Base-by-base conservation (phyloP, 2,888 invertebrate genomes). In the Aplocera efformata region DNA sequence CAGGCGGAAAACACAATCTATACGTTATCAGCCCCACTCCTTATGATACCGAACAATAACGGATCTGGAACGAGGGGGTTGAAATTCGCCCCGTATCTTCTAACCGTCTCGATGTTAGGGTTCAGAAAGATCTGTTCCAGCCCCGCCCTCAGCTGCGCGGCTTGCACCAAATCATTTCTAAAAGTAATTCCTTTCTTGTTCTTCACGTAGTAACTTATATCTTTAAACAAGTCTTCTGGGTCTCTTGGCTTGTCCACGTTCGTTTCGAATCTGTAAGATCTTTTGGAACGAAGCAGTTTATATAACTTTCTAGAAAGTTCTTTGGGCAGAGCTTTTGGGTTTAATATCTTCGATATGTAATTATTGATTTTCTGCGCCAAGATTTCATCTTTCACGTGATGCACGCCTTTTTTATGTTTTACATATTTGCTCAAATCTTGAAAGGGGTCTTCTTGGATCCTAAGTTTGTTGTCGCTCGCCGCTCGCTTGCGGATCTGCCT, bases 181-280 rank as follows among this genome's bases (percentile, higher is more conserved):
- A 51, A 54, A 7, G 65, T 61, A 0, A 65, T 72, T 0, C 77
- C 77, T 1, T 47, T 37, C 31, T 65, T 79, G 44, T 70, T 75
- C 46, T 81, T 83, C 0, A 68, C 45, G 26, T 79, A 80, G 37
- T 70, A 79, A 42, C 78, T 78, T 3, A 81, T 64, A 38, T 84
- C 80, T 6, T 60, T 55, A 5, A 63, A 59, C 0, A 80, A 76
- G 13, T 79, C 53, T 0, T 50, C 52, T 0, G 80, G 58, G 1
- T 53, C 28, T 0, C 67, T 50, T 0, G 76, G 70, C 3, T 52
- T 46, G n/a, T 64, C 53, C 22, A 66, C 60, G 9, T 52, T 38
- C 0, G 41, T 48, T 7, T 56, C 56, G 11, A 72, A 67, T 1
- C 48, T 7, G 0, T 63, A 10, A 0, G 70, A 68, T 1, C 78